These are phyloP conservation scores for Oscheius sp. DNA, from an alignment of 2,888 invertebrate species.

Conservation along the genomic window DNA sequence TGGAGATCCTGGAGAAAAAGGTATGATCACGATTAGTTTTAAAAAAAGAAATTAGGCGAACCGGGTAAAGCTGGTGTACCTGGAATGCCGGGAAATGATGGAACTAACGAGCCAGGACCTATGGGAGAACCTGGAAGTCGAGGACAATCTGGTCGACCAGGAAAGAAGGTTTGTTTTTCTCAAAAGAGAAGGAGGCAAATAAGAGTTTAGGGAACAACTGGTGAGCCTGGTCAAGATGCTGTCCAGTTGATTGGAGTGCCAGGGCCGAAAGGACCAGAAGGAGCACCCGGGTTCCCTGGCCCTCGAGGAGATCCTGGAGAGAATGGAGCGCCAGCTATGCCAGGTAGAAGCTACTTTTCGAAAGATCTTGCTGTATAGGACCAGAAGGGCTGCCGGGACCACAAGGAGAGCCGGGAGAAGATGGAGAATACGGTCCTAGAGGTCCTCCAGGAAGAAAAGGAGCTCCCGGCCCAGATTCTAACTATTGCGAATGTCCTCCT, in stretches of 20 bases:
- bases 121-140: conserved; percentile 41
- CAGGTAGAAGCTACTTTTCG: conserved; percentile 18
- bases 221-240: conserved; percentile 52
- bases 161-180: too few relatives aligned
- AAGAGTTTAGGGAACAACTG: conserved; percentile 38
- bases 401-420: conserved; percentile 43
- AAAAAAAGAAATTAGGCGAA: too few relatives aligned
- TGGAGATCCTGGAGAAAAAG: conserved; percentile 40
- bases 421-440: conserved; percentile 45
- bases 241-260: conserved; percentile 43
- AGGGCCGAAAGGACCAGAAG: conserved; percentile 42
- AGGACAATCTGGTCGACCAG: conserved; percentile 36
- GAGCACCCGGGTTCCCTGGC: conserved; percentile 44
- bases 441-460: conserved; percentile 50
- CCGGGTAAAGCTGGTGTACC: conserved; percentile 42
- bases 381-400: conserved; percentile 46
- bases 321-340: conserved; percentile 47
- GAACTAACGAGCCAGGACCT: conserved; percentile 45
- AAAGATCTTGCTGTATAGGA: conserved; percentile 11
- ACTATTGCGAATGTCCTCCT: conserved; percentile 51
- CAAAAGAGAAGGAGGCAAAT: too few relatives aligned
- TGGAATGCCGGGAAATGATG: conserved; percentile 42
- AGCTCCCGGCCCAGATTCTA: conserved; percentile 43
- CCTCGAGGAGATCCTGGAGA: conserved; percentile 48
- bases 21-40: conserved; percentile 23